These are phyloP conservation scores for Spea bombifrons DNA, from an alignment of 2,113 vertebrate species.

Conservation along the genomic window DNA sequence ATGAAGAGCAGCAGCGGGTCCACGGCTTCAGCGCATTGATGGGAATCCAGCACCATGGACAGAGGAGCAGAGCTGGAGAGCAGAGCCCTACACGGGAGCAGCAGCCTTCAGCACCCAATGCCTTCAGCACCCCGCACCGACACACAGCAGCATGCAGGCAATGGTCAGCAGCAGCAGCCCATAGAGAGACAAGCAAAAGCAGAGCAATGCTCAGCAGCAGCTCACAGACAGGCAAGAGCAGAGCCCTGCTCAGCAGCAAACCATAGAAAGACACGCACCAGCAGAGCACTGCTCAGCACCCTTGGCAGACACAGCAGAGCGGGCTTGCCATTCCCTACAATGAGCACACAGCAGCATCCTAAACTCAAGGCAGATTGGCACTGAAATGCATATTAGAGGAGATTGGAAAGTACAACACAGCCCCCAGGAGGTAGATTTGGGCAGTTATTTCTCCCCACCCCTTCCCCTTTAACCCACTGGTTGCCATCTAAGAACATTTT, in stretches of 20 bases:
- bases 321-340: too few relatives aligned
- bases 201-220: not conserved
- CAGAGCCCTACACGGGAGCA: not conserved
- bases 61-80: not conserved
- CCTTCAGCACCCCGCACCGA: too few relatives aligned
- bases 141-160: too few relatives aligned
- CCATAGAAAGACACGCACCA: too few relatives aligned
- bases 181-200: conserved; percentile 10
- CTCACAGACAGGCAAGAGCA: conserved; percentile 11
- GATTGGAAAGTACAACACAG: not conserved
- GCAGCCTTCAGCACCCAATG: too few relatives aligned
- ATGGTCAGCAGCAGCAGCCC: not conserved
- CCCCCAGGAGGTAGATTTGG: not conserved
- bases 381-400: not conserved
- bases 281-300: too few relatives aligned
- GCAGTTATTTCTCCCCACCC: not conserved
- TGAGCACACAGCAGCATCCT: not conserved
- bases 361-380: not conserved
- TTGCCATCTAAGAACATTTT: not conserved
- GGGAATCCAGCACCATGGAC: not conserved
- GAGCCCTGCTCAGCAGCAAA: not conserved
- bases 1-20: not conserved
- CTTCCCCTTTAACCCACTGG: not conserved
- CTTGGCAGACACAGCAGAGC: too few relatives aligned
- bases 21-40: not conserved